Percentiles rank a stretch among this genome's conserved stretches.
Evolutionary conservation across 1,140 invertebrate genomes (phyloP).

Genomic region (Phenacoccus solenopsis): DNA sequence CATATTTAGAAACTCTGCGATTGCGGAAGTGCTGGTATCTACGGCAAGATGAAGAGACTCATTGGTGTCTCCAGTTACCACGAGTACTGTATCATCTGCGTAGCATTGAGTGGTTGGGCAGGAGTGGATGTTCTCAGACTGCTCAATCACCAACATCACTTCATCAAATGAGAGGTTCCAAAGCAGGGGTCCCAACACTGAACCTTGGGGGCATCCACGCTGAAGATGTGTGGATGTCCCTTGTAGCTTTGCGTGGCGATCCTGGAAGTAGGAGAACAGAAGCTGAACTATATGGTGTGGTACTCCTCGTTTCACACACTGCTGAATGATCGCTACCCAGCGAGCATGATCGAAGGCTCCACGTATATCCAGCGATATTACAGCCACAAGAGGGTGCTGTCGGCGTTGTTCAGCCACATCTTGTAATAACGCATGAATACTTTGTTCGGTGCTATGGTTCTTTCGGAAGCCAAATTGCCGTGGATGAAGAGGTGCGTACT

Average conservation of each 20-base stretch:
- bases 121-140: no score
- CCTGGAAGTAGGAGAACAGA: neutral
- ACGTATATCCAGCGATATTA: conserved; percentile 1
- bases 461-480: neutral
- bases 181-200: no score
- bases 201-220: no score
- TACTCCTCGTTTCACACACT: neutral
- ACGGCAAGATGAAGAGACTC: no score
- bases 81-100: no score
- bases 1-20: no score
- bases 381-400: neutral
- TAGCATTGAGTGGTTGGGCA: no score
- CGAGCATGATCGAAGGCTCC: conserved; percentile 7
- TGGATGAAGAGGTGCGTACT: neutral
- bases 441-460: neutral
- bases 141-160: no score
- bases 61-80: no score
- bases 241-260: neutral
- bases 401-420: neutral
- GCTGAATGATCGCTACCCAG: neutral
- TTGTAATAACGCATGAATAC: neutral
- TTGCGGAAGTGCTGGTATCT: no score
- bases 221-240: no score
- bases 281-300: neutral
- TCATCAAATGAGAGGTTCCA: no score